Evolutionary conservation across 2,113 vertebrate genomes (phyloP).

Genomic region (Campylomormyrus numenius): DNA sequence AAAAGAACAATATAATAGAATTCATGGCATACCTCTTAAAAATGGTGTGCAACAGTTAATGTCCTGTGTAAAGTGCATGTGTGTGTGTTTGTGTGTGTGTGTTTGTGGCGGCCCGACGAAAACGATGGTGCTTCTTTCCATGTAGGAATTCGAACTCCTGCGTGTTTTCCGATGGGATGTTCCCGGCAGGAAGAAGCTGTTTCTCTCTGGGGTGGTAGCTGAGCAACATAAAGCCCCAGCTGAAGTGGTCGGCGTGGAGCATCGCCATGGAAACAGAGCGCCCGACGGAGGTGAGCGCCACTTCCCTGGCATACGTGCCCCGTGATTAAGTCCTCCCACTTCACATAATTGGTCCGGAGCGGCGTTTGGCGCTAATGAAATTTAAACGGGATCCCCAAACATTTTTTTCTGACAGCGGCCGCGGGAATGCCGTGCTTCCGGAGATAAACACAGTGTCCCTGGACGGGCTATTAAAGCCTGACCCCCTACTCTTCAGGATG

Average conservation of each 20-base stretch:
- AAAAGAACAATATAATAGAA: not conserved
- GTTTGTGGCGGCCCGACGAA: not conserved
- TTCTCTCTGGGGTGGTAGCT: not conserved
- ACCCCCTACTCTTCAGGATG: constrained; percentile 28
- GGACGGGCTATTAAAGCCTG: constrained; percentile 57
- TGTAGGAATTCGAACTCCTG: not conserved
- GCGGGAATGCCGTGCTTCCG: constrained; percentile 45
- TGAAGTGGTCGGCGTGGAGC: not conserved
- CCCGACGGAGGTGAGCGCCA: not conserved
- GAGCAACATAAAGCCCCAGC: not conserved
- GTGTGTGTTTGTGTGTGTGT: no score
- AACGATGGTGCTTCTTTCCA: not conserved
- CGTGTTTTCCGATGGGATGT: not conserved
- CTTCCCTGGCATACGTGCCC: constrained; percentile 31
- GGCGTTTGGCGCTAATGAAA: constrained; percentile 58
- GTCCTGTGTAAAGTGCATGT: no score
- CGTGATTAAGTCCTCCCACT: constrained; percentile 43
- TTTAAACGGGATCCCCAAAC: constrained; percentile 66
- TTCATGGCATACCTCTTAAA: not conserved
- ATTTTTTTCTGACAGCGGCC: constrained; percentile 54
- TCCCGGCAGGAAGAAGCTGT: not conserved
- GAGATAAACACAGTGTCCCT: constrained; percentile 51
- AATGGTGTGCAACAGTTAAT: no score
- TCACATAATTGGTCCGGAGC: constrained; percentile 56
- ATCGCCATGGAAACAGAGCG: not conserved